Evolutionary conservation across 2,797 vertebrate species (phyloP), one percentile per base, ranked within the genome.

Genomic region (Microctenopoma steveboyesi): DNA sequence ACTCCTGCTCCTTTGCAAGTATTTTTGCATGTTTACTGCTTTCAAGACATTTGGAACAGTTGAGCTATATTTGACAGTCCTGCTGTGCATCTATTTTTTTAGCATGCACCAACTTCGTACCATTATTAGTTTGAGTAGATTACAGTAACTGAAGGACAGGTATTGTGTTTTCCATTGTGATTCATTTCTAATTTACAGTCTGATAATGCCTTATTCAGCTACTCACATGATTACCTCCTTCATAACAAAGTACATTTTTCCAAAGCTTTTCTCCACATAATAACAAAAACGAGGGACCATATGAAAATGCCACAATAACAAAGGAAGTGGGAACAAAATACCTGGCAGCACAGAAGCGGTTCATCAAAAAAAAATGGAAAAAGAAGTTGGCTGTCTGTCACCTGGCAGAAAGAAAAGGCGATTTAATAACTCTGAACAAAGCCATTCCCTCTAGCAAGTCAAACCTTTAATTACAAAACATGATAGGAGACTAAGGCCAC

Each of bases 401-500:
- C 77, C 76, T 70, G 59, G 81, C 83, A 79, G 76, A 86, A 81
- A 76, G 71, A 79, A 71, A 79, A 53, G 69, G 72, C 50, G n/a
- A 78, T 91, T 89, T 89, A 92, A 91, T 90, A 91, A 84, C 67
- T 78, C 69, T 65, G 81, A 87, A 91, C 84, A 90, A 93, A 87
- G 86, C 77, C 14, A 25, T 62, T 83, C 81, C 74, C 79, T 78
- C 69, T 56, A 76, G 86, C 82, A 83, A 85, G 67, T 82, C 74
- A 70, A 82, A 88, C 79, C 90, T 90, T 91, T 93, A 93, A 93
- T 93, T 92, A 92, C 78, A 79, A 78, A 82, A 81, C 84, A 89
- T 28, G 85, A 88, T 79, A 77, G 81, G 71, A 88, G 78, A 83
- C 58, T 62, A 62, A 66, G 80, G 51, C 78, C 79, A 73, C 72